A percentile compares a stretch with the other conserved stretches of the same genome.
phyloP scores from a whole-genome alignment of 2,888 invertebrate genomes.

The Synergus gifuensis region DNA sequence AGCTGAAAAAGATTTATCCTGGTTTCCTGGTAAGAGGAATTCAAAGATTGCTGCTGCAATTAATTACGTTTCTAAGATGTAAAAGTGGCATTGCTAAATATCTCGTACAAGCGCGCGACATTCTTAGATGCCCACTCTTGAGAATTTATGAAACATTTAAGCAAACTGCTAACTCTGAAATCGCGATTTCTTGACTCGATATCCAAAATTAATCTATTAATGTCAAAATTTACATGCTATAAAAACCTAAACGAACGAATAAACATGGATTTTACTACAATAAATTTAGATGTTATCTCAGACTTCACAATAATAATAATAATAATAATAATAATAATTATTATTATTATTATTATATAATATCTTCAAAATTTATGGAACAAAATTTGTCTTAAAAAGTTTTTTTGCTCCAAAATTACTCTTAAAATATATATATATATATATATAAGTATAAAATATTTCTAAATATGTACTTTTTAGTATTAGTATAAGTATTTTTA shows the following conservation, averaged over 20 bases:
- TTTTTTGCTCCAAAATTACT: no score
- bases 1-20: conserved; percentile 11
- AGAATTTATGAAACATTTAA: conserved; percentile 23
- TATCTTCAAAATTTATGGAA: no score
- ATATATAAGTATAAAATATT: no score
- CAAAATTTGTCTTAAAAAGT: no score
- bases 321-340: no score
- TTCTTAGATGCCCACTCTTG: conserved; percentile 21
- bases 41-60: conserved; percentile 11
- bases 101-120: conserved; percentile 29
- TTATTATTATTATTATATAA: no score
- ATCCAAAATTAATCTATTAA: conserved; percentile 31
- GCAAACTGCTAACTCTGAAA: conserved; percentile 9
- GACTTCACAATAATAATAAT: background rate
- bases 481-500: no score
- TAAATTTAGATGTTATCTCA: background rate
- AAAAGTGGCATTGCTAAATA: conserved; percentile 32
- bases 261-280: background rate
- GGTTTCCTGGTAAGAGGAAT: conserved; percentile 12
- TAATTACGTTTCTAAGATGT: conserved; percentile 25
- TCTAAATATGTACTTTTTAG: no score
- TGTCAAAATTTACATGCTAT: conserved; percentile 24
- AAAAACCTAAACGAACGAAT: background rate
- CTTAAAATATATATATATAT: no score
- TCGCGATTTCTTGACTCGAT: conserved; percentile 22